A percentile compares a stretch with the other conserved stretches of the same genome.
Evolutionary conservation across 2,888 invertebrate species (phyloP).

Genomic region (Lithophane semibrunnea): DNA sequence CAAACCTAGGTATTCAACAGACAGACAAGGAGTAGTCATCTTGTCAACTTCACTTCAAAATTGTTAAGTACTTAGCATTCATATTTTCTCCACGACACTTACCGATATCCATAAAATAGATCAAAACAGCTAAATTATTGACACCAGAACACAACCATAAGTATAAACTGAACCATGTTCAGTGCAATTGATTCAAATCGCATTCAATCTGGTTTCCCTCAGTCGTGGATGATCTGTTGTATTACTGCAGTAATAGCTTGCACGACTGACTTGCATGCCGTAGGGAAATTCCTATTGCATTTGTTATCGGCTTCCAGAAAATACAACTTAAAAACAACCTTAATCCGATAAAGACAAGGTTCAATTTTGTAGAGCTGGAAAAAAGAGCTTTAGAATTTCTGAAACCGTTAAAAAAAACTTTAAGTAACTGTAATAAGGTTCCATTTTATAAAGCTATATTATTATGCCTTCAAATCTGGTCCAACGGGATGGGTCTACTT

Average conservation of each 20-base stretch:
- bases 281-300: conserved; percentile 54
- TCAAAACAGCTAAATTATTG: background rate
- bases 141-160: background rate
- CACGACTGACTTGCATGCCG: conserved; percentile 44
- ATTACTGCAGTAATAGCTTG: conserved; percentile 53
- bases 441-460: conserved; percentile 3
- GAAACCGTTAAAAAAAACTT: conserved; percentile 10
- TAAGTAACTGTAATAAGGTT: background rate
- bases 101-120: too few relatives aligned
- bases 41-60: too few relatives aligned
- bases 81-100: too few relatives aligned
- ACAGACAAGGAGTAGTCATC: too few relatives aligned
- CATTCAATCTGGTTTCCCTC: conserved; percentile 25
- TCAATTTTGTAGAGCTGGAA: conserved; percentile 1
- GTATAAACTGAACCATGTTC: conserved; percentile 18
- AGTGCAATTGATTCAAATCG: conserved; percentile 46
- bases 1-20: too few relatives aligned
- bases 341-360: rapidly evolving
- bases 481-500: conserved; percentile 26
- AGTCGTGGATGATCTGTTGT: conserved; percentile 38
- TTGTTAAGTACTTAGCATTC: too few relatives aligned
- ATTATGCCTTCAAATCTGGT: conserved; percentile 16
- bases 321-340: conserved; percentile 21
- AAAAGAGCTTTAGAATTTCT: background rate
- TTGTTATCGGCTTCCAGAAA: background rate